phyloP scores from a whole-genome alignment of 2,113 vertebrate species.

The Echinops telfairi region DNA sequence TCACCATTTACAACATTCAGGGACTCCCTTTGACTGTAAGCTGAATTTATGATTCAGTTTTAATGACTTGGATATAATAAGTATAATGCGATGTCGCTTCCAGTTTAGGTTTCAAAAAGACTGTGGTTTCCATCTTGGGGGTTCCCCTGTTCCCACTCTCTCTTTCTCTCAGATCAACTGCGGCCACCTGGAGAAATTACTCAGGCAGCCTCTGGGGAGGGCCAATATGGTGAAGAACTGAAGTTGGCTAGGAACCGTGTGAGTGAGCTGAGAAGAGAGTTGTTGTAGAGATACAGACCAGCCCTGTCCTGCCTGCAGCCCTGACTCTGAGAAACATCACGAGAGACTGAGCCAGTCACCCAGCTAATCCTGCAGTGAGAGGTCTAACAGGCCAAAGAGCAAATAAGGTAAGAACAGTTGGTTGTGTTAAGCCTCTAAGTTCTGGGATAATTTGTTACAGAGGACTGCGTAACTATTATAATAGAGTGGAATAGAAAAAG shows the following conservation, averaged over 20 bases:
- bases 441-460: background rate
- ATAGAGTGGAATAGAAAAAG: background rate
- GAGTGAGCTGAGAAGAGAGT: background rate
- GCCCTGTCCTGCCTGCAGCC: no score
- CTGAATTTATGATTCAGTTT: background rate
- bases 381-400: background rate
- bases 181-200: background rate
- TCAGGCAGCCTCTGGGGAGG: background rate
- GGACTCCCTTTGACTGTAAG: background rate
- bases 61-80: background rate
- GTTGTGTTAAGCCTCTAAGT: background rate
- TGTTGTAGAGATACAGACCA: background rate
- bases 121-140: background rate
- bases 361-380: background rate
- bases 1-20: background rate
- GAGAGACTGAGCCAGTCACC: background rate
- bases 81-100: background rate
- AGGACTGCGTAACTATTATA: background rate
- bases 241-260: accelerated
- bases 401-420: background rate
- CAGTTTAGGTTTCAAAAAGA: background rate
- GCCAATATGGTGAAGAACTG: background rate
- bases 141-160: background rate
- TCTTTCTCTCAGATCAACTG: background rate
- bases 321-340: background rate